Evolutionary conservation across 2,797 vertebrate genomes (phyloP), one percentile per base, ranked within the genome.

Genomic region (Bufotes viridis): DNA sequence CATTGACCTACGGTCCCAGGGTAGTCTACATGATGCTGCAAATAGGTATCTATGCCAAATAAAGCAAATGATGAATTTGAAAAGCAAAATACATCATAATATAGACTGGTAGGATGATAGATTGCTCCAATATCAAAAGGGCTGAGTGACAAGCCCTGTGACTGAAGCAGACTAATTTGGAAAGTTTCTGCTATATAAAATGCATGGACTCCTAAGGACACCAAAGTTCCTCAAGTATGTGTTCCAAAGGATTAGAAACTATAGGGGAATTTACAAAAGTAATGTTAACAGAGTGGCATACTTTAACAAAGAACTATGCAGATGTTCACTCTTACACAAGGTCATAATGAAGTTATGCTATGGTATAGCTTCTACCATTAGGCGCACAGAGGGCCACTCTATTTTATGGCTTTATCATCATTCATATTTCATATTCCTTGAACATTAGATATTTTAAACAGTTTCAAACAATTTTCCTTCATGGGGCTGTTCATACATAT

Each of bases 51-150:
- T 60, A 72, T 84, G 87, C 87, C 87, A 88, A 88, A 84, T 78
- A 88, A 88, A 88, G 87, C 87, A 88, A 88, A 88, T 84, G 61
- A 88, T 84, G 82, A 84, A 88, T 84, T 65, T 58, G 34, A 84
- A 88, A 84, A 84, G 81, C 87, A 88, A 84, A 88, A 60, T 78
- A 67, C 53, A 69, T 65, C 76, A 72, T 78, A 84, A 79, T 70
- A 57, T 78, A 60, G 87, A 79, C 55, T 49, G 81, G 82, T 60
- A 79, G n/a, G 78, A 84, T 88, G 82, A 88, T 79, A 88, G 81
- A 88, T 87, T 74, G 86, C 42, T 58, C 15, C 70, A 76, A 70
- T 69, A 67, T 78, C 61, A 88, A 65, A 88, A 88, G 70, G 70
- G 69, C 70, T 29, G 18, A 74, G 75, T 88, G 63, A 63, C 75